A percentile compares a stretch with the other conserved stretches of the same genome.
These are phyloP conservation scores for Stomorhina lunata DNA, from an alignment of 2,888 invertebrate genomes.

Conservation along the genomic window DNA sequence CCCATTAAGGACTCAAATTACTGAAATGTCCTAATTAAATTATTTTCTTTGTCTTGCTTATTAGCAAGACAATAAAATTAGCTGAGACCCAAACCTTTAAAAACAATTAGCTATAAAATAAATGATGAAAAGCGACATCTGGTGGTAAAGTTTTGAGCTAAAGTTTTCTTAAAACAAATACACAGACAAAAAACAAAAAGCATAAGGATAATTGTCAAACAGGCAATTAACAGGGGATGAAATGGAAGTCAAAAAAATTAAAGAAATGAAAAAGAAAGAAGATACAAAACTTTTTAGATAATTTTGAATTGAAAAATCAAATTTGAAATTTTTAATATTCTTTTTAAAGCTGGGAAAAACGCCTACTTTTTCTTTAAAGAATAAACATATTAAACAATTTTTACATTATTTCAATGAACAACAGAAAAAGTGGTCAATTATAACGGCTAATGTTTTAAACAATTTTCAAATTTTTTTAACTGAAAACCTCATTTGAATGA, in stretches of 20 bases:
- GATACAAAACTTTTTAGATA: neutral
- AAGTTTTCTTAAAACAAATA: neutral
- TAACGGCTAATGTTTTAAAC: constrained; percentile 38
- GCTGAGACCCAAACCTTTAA: constrained; percentile 71
- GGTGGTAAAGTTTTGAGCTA: neutral
- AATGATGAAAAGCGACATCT: constrained; percentile 44
- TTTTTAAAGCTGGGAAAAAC: neutral
- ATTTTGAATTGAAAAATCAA: constrained; percentile 64
- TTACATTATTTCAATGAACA: too few relatives aligned
- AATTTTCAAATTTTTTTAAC: neutral
- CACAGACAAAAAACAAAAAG: neutral
- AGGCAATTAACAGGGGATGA: constrained; percentile 43
- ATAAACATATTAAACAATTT: too few relatives aligned
- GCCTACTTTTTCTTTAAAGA: neutral
- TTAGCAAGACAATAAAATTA: constrained; percentile 41
- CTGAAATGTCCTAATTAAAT: constrained; percentile 6
- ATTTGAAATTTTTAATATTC: neutral
- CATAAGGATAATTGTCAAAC: neutral
- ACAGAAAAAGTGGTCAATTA: constrained; percentile 47
- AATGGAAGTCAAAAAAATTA: neutral
- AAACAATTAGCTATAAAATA: constrained; percentile 74
- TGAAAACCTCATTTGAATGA: neutral
- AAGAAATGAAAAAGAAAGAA: neutral
- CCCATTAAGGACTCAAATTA: neutral
- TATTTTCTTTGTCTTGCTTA: neutral